These are phyloP conservation scores for Passer domesticus DNA, from an alignment of 2,113 vertebrate genomes.

Conservation along the genomic window DNA sequence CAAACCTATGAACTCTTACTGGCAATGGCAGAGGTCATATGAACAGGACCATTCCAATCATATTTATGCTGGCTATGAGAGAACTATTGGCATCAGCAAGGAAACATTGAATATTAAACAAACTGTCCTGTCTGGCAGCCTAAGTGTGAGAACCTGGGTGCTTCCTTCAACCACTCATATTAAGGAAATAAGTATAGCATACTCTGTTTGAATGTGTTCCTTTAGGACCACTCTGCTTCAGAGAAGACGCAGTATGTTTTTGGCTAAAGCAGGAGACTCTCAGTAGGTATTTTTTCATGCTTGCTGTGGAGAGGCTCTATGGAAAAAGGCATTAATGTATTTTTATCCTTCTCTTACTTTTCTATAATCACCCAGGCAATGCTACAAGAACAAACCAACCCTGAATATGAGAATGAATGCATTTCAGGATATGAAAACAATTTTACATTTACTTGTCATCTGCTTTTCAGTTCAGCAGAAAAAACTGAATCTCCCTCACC, in stretches of 20 bases:
- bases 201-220: not conserved
- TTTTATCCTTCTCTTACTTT: not conserved
- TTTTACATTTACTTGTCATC: not conserved
- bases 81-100: not conserved
- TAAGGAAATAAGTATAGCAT: not conserved
- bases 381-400: not conserved
- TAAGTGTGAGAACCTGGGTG: not conserved
- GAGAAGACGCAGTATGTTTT: not conserved
- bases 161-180: not conserved
- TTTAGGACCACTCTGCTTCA: not conserved
- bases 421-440: not conserved
- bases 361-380: not conserved
- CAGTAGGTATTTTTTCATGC: not conserved
- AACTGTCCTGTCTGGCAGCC: not conserved
- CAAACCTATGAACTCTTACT: not conserved
- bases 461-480: not conserved
- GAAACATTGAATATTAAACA: not conserved
- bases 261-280: not conserved
- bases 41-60: no score
- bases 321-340: not conserved
- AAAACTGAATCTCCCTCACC: not conserved
- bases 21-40: rapidly evolving
- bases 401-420: not conserved
- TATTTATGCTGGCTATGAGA: not conserved
- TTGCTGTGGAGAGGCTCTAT: not conserved